Base-by-base conservation (phyloP, 2,888 invertebrate species). In the Galeruca laticollis region DNA sequence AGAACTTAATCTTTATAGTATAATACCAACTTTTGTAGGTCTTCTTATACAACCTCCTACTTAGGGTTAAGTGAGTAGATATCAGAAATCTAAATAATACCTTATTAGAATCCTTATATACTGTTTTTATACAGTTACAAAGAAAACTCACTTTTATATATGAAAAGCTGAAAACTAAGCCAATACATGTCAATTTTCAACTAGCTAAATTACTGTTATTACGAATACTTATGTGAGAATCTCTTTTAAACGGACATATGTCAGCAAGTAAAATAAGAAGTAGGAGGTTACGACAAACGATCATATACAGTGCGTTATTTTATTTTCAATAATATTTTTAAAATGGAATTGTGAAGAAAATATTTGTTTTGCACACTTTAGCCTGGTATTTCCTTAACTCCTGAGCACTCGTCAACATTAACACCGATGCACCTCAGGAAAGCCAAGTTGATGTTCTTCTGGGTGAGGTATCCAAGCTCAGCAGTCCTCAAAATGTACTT, bases 401-500 rank as follows among this genome's bases (percentile, higher is more conserved):
- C 94, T 84, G 87, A 93, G 92, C 89, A 95, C 93, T 95, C 95
- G 88, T 94, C 96, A 86, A 98, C 97, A 83, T 89, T 99, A 88
- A 99, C 99, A 81, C 99, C 99, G 85, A 98, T 99, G 97, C 99
- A 99, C 89, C 94, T 99, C 84, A 92, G 99, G 86, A 99, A 99
- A 88, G 99, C 99, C 78, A 99, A 99, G 90, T 91, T 99, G 88
- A 99, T 99, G 99, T 99, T 99, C 93, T 99, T 99, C 94, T 99
- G 97, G 95, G 98, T 98, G 82, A 92, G 99, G 82, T 99, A 99
- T 88, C 99, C 99, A 73, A 98, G 97, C 87, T 99, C 99, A 74
- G 95, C 98, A 83, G 96, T 99, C 80, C 93, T 99, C 87, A 99
- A 99, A 90, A 97, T 98, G 93, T 99, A 97, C 91, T 99, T 99